These are phyloP conservation scores for Helarctos malayanus DNA, from an alignment of 2,797 vertebrate species.

Conservation along the genomic window DNA sequence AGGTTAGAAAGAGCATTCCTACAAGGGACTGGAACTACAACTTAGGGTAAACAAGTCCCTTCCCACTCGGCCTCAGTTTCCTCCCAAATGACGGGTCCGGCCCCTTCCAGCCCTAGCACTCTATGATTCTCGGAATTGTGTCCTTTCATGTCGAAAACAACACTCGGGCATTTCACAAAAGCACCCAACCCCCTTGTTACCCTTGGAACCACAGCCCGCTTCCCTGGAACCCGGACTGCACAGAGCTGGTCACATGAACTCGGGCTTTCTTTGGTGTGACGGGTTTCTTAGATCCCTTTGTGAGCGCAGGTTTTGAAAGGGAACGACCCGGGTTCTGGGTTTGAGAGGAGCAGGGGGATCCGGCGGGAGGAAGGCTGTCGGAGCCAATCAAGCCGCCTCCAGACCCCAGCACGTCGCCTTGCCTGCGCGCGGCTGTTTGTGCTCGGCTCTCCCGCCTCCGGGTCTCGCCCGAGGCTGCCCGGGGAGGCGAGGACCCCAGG, in stretches of 20 bases:
- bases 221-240: constrained; percentile 75
- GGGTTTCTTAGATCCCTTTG: constrained; percentile 80
- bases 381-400: constrained; percentile 83
- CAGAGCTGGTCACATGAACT: constrained; percentile 84
- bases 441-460: constrained; percentile 28
- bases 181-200: constrained; percentile 69
- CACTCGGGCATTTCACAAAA: constrained; percentile 73
- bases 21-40: background rate
- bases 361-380: constrained; percentile 83
- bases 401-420: constrained; percentile 75
- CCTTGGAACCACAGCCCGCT: constrained; percentile 69
- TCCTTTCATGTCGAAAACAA: constrained; percentile 64
- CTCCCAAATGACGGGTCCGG: constrained; percentile 1
- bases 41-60: constrained; percentile 43
- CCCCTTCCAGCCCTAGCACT: background rate
- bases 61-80: constrained; percentile 69
- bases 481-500: constrained; percentile 75
- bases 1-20: background rate
- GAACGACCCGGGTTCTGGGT: constrained; percentile 74
- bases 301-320: constrained; percentile 82
- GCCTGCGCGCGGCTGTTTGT: constrained; percentile 49
- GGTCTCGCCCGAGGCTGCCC: constrained; percentile 64
- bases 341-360: constrained; percentile 70
- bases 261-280: constrained; percentile 75
- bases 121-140: background rate